Evolutionary conservation across 2,797 vertebrate species (phyloP).

Genomic region (Brachyrhaphis roseni): DNA sequence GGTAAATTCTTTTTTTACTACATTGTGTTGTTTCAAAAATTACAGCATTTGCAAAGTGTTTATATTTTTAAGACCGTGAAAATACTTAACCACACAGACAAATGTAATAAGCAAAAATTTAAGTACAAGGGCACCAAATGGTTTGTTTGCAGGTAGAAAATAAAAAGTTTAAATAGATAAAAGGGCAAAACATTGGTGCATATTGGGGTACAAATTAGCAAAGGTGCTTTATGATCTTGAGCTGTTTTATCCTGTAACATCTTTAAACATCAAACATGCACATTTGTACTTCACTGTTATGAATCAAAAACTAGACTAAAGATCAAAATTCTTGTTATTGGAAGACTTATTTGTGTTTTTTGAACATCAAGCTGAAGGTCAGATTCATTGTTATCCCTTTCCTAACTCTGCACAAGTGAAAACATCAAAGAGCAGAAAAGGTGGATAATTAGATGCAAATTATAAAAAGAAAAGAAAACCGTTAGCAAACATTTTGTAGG

Average conservation of each 20-base stretch:
- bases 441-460: background rate
- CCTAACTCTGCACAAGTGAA: background rate
- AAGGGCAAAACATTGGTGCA: background rate
- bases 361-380: background rate
- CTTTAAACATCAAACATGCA: background rate
- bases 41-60: background rate
- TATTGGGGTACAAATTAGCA: background rate
- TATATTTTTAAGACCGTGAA: background rate
- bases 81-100: background rate
- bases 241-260: background rate
- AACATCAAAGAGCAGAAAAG: background rate
- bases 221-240: background rate
- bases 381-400: slow-evolving; percentile 1
- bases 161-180: background rate
- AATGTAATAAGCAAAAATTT: background rate
- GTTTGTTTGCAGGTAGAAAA: background rate
- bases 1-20: too few relatives aligned
- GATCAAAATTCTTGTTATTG: background rate
- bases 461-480: background rate
- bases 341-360: background rate
- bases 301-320: background rate
- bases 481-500: background rate
- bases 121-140: background rate
- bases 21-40: too few relatives aligned
- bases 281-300: background rate